phyloP scores from a whole-genome alignment of 2,797 vertebrate species.

The Allobates femoralis region DNA sequence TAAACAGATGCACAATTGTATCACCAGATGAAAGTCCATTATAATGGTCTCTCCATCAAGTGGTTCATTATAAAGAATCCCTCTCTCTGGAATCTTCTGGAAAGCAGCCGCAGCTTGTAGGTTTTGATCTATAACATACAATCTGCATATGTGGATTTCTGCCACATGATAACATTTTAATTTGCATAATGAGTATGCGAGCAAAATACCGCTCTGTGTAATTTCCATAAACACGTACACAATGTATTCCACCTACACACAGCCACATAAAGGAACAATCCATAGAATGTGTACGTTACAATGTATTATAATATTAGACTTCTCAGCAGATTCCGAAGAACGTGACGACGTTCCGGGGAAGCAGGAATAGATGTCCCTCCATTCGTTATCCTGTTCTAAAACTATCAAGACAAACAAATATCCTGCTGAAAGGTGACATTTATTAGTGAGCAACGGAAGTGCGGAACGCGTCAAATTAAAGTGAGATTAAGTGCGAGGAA shows the following conservation, averaged over 20 bases:
- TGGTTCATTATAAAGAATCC: not conserved
- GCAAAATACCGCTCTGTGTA: not conserved
- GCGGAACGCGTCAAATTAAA: not conserved
- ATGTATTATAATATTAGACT: not conserved
- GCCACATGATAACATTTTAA: conserved; percentile 35
- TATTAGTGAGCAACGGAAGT: conserved; percentile 3
- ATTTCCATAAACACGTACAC: conserved; percentile 50
- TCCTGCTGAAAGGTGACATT: conserved; percentile 18
- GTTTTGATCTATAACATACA: not conserved
- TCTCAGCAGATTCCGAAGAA: not conserved
- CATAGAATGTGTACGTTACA: not conserved
- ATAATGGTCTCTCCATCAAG: not conserved
- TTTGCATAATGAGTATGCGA: conserved; percentile 51
- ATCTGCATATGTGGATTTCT: conserved; percentile 14
- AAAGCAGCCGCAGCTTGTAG: not conserved
- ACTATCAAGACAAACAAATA: conserved; percentile 11
- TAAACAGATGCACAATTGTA: no score
- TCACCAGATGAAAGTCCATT: no score
- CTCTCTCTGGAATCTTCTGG: not conserved
- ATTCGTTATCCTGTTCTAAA: not conserved
- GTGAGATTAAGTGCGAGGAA: conserved; percentile 16
- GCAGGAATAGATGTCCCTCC: not conserved
- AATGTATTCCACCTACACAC: conserved; percentile 49
- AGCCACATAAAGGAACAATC: not conserved
- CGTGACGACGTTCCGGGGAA: not conserved